A percentile compares a stretch with the other conserved stretches of the same genome.
Evolutionary conservation across 2,113 vertebrate species (phyloP).

Genomic region (Psephotus haematonotus): DNA sequence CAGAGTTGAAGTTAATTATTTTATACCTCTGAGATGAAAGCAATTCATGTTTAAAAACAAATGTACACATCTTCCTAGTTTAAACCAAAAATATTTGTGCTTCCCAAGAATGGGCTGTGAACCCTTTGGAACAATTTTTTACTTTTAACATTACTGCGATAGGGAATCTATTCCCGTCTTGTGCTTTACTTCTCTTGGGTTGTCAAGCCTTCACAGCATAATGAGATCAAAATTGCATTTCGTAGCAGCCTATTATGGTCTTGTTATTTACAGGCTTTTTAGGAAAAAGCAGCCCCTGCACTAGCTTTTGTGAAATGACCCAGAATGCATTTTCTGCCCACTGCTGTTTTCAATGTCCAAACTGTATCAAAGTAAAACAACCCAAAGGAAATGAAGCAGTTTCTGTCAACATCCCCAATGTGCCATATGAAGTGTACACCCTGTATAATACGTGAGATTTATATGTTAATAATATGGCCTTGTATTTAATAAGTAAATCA

Average conservation of each 20-base stretch:
- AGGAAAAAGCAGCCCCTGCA: background rate
- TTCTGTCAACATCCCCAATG: constrained; percentile 52
- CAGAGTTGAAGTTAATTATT: constrained; percentile 65
- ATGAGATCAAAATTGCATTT: constrained; percentile 54
- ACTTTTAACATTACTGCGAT: constrained; percentile 7
- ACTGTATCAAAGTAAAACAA: constrained; percentile 48
- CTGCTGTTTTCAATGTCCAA: constrained; percentile 20
- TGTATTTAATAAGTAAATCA: constrained; percentile 65
- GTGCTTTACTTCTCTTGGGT: constrained; percentile 23
- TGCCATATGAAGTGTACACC: constrained; percentile 38
- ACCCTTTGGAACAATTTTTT: background rate
- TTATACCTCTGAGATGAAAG: constrained; percentile 64
- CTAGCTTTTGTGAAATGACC: constrained; percentile 1
- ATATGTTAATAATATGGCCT: constrained; percentile 56
- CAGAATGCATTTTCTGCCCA: background rate
- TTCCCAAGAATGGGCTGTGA: constrained; percentile 8
- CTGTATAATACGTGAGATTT: constrained; percentile 54
- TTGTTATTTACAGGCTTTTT: constrained; percentile 48
- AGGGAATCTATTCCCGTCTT: constrained; percentile 11
- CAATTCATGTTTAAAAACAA: constrained; percentile 49
- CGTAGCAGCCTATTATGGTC: background rate
- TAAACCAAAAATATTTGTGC: constrained; percentile 22
- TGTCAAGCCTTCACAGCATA: constrained; percentile 33
- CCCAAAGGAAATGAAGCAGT: constrained; percentile 53
- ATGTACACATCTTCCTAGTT: constrained; percentile 31